Base-by-base conservation (phyloP, 2,113 vertebrate species). In the Scortum barcoo region DNA sequence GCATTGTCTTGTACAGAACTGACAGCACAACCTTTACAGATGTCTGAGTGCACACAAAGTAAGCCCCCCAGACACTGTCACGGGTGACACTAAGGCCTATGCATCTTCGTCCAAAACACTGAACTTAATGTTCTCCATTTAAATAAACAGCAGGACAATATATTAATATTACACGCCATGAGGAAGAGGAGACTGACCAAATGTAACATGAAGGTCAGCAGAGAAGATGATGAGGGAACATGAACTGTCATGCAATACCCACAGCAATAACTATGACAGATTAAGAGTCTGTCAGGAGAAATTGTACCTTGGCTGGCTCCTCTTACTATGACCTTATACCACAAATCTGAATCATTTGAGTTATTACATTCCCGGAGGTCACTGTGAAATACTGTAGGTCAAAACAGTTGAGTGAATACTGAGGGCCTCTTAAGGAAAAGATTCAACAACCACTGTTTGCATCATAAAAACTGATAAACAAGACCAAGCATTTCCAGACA, bases 131-230 rank as follows among this genome's bases (percentile, higher is more conserved):
- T 30, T 71, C 30, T 75, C 51, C 10, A 86, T 91, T 87, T 86
- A 86, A 91, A 89, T 86, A 90, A 89, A 89, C 78, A 87, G 70
- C 33, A 81, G 74, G 53, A 58, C 56, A 70, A 84, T 72, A 73
- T 87, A 84, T 85, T 89, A 72, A 83, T 78, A 79, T 84, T 73
- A 78, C 66, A 78, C 69, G 50, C 63, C 83, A 48, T 36, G 62
- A 85, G 60, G 78, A 89, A 75, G 80, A 77, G 33, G 74, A 81
- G 22, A 46, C 60, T 78, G 68, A 70, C 73, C 62, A 85, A 90
- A 90, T 90, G 81, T 86, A 90, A 91, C 86, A 88, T 92, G 86
- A 92, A 91, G 86, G 90, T 91, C 92, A 92, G 78, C 28, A 5
- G 30, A 75, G 73, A 81, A 67, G 72, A 87, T 83, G 86, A 92